A percentile compares a stretch with the other conserved stretches of the same genome.
Evolutionary conservation across 1,140 invertebrate species (phyloP).

Genomic region (Acromyrmex echinatior): DNA sequence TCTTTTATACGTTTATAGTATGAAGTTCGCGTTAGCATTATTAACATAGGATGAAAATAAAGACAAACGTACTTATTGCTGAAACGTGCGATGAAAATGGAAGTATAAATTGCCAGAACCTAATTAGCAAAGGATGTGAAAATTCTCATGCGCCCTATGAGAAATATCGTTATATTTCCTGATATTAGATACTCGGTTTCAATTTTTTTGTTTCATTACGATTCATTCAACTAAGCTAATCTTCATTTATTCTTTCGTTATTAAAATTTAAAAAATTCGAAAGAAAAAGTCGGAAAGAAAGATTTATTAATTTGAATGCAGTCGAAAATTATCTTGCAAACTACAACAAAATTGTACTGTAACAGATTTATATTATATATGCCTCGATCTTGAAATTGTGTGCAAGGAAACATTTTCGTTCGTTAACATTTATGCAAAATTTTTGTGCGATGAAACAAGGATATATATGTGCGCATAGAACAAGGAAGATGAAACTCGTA

Average conservation of each 20-base stretch:
- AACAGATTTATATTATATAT: neutral
- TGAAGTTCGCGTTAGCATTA: slow-evolving; percentile 7
- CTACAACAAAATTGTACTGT: neutral
- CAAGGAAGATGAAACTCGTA: slow-evolving; percentile 21
- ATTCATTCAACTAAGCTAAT: neutral
- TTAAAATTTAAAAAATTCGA: slow-evolving; percentile 8
- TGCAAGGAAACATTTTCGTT: neutral
- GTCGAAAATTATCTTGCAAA: neutral
- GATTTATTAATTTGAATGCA: neutral
- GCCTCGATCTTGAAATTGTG: slow-evolving; percentile 20
- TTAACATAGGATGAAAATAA: slow-evolving; percentile 34
- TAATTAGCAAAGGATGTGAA: slow-evolving; percentile 50
- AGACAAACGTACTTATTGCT: slow-evolving; percentile 10
- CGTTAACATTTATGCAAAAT: slow-evolving; percentile 35
- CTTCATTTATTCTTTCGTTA: neutral
- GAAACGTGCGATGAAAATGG: slow-evolving; percentile 26
- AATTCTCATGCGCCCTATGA: slow-evolving; percentile 17
- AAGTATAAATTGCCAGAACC: neutral
- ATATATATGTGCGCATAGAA: neutral
- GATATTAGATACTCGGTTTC: neutral
- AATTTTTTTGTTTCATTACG: neutral
- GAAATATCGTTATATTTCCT: neutral
- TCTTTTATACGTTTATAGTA: neutral
- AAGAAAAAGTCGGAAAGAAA: neutral
- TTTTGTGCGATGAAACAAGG: slow-evolving; percentile 14